Conservation (phyloP, 2,797 vertebrate species). For the Lithobates pipiens region DNA sequence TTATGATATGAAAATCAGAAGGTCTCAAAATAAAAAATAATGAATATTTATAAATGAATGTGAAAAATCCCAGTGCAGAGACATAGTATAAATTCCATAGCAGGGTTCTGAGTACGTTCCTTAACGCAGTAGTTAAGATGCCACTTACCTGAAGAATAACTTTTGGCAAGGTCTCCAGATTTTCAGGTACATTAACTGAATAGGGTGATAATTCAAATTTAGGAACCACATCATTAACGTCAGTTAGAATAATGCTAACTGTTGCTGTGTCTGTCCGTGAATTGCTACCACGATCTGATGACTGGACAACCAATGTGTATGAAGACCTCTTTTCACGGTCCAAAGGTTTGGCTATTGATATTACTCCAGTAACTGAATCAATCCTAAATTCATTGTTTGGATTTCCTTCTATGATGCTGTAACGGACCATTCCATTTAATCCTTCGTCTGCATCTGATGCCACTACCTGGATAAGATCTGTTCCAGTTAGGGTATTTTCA, state of each 20-base stretch:
- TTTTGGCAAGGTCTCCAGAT: slow-evolving; percentile 82
- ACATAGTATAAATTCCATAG: too few relatives aligned
- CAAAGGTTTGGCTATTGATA: slow-evolving; percentile 89
- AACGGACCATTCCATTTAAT: slow-evolving; percentile 92
- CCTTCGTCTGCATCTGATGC: slow-evolving; percentile 90
- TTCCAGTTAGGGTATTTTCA: slow-evolving; percentile 88
- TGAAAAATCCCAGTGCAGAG: too few relatives aligned
- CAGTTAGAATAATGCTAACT: slow-evolving; percentile 85
- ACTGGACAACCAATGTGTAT: slow-evolving; percentile 87
- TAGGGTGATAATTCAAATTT: slow-evolving; percentile 92
- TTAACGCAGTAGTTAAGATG: too few relatives aligned
- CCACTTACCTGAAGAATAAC: slow-evolving; percentile 87
- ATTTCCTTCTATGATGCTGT: slow-evolving; percentile 82
- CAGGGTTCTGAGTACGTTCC: too few relatives aligned
- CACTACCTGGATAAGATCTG: slow-evolving; percentile 87
- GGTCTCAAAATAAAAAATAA: too few relatives aligned
- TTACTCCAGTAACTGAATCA: slow-evolving; percentile 89
- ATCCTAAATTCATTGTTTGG: slow-evolving; percentile 85
- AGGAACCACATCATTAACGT: slow-evolving; percentile 92
- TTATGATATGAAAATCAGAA: too few relatives aligned
- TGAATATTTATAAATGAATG: too few relatives aligned
- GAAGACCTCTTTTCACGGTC: slow-evolving; percentile 84
- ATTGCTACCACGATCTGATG: slow-evolving; percentile 89
- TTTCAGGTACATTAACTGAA: slow-evolving; percentile 86
- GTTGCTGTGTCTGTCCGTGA: slow-evolving; percentile 83